Evolutionary conservation across 2,888 invertebrate species (phyloP).

Genomic region (Zaprionus lineosus): DNA sequence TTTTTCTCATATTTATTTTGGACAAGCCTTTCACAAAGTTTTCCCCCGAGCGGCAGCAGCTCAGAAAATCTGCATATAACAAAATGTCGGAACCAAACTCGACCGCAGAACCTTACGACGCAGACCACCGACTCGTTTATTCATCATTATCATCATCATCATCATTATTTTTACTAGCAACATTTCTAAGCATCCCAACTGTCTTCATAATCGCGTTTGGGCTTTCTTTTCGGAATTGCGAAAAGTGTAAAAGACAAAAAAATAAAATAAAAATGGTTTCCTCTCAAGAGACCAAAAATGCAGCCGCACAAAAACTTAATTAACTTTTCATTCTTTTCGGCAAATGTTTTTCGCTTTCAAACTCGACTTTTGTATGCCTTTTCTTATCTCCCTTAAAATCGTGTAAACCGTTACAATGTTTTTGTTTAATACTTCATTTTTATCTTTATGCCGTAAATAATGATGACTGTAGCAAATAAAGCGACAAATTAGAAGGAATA

Average conservation of each 20-base stretch:
- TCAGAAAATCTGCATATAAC: conserved; percentile 50
- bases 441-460: too few species aligned
- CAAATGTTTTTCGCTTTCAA: conserved; percentile 23
- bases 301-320: conserved; percentile 56
- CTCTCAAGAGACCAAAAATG: conserved; percentile 40
- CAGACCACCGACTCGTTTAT: conserved; percentile 6
- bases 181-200: conserved; percentile 2
- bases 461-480: too few species aligned
- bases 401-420: too few species aligned
- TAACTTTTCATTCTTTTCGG: conserved; percentile 73
- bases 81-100: conserved; percentile 43
- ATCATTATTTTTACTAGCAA: conserved; percentile 20
- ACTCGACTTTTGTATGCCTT: conserved; percentile 3
- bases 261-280: too few species aligned
- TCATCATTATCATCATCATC: conserved; percentile 36
- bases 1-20: conserved; percentile 68
- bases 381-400: neutral
- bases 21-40: conserved; percentile 68
- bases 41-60: conserved; percentile 37
- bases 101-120: conserved; percentile 60
- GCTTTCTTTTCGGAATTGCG: conserved; percentile 56
- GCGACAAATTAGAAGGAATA: too few species aligned
- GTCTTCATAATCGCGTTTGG: conserved; percentile 58
- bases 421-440: too few species aligned
- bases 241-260: conserved; percentile 42